Evolutionary conservation across 2,797 vertebrate genomes (phyloP), one percentile per base, ranked within the genome.

Genomic region (Eutrigla gurnardus): DNA sequence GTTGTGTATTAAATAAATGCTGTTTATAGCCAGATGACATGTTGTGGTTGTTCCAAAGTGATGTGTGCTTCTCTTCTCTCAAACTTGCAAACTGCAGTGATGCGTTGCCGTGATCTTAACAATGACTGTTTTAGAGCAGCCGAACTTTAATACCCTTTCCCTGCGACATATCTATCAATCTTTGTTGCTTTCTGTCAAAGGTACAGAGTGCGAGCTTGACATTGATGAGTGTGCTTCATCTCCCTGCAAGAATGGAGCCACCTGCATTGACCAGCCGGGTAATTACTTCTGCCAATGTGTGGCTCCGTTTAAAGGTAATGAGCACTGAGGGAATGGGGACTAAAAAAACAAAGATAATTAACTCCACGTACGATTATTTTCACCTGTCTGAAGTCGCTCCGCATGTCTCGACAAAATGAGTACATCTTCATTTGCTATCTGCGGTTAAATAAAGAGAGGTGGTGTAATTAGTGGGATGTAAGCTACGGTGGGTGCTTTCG

Each of bases 291-390:
- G 95, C 95, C 95, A 93, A 79, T 95, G 95, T 93, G 85, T 89
- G 88, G 87, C 93, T 97, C 94, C 94, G 35, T 97, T 97, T 96
- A 97, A 96, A 97, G 95, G 96, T 97, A 99, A 97, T 94, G 92
- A 94, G 94, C 89, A 93, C 77, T 84, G 83, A 93, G 93, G 90
- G 93, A 95, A 91, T 91, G 83, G 86, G 85, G 87, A 92, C 88
- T 25, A 25, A 89, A 91, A 87, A 95, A 93, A 82, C 82, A 96
- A 96, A 94, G 88, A 93, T 95, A 96, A 96, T 97, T 96, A 96
- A 95, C 94, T 95, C 94, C 86, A 93, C 87, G 94, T 95, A 91
- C 83, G 89, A 89, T 95, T 94, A 92, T 90, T 95, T 91, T 95
- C 93, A 94, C 90, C 94, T 95, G 91, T 95, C 92, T 95, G 86